A percentile compares a stretch with the other conserved stretches of the same genome.
Conservation (phyloP, 1,140 invertebrate genomes). For the Meloidogyne exigua region DNA sequence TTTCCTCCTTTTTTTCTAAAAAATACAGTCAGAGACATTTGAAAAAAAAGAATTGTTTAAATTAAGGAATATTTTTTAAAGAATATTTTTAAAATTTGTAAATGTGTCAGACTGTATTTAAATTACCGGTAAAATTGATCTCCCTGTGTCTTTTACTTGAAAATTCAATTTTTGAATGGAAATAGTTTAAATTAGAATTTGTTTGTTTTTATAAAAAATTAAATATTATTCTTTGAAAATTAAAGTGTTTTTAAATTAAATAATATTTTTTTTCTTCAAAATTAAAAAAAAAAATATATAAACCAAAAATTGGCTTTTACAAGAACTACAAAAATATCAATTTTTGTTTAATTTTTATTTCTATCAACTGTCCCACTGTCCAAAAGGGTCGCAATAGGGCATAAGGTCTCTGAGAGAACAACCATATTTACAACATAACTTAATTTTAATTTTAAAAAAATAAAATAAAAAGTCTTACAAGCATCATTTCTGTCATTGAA, state of each 20-base stretch:
- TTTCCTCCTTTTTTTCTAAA: too few relatives aligned
- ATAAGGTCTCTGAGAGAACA: conserved; percentile 33
- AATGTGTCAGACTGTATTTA: too few relatives aligned
- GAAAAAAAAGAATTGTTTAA: neutral
- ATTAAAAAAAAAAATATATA: neutral
- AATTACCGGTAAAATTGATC: too few relatives aligned
- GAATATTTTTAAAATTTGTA: too few relatives aligned
- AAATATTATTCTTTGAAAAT: too few relatives aligned
- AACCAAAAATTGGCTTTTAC: conserved; percentile 2
- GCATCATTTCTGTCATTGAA: conserved; percentile 41
- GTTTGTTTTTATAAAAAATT: too few relatives aligned
- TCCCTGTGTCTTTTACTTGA: too few relatives aligned
- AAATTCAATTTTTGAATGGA: too few relatives aligned
- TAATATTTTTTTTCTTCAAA: too few relatives aligned
- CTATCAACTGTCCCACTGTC: conserved; percentile 34
- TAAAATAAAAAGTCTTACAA: neutral
- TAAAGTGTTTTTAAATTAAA: too few relatives aligned
- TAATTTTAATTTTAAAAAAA: neutral
- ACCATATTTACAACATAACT: conserved; percentile 34
- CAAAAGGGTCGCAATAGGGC: conserved; percentile 35
- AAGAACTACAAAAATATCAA: neutral
- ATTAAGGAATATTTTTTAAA: too few relatives aligned
- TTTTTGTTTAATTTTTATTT: neutral
- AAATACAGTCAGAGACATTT: conserved; percentile 1
- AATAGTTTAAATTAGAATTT: too few relatives aligned